A percentile compares a stretch with the other conserved stretches of the same genome.
Conservation (phyloP, 2,888 invertebrate genomes). For the Agrotis ipsilon region DNA sequence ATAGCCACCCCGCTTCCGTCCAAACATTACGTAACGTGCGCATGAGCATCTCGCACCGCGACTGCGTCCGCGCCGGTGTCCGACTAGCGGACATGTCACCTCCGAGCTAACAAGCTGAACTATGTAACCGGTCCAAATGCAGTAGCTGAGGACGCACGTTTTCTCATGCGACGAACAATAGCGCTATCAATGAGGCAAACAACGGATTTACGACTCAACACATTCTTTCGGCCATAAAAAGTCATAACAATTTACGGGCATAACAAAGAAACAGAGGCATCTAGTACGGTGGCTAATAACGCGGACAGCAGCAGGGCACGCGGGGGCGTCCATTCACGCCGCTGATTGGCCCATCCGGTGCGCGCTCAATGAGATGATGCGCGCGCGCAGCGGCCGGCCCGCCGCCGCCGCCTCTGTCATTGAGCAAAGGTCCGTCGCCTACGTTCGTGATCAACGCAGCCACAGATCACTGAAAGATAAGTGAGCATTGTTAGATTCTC, state of each 20-base stretch:
- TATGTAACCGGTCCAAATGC: conserved; percentile 73
- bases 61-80: conserved; percentile 34
- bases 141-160: conserved; percentile 68
- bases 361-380: conserved; percentile 91
- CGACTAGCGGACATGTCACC: conserved; percentile 72
- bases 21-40: conserved; percentile 55
- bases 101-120: conserved; percentile 75
- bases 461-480: conserved; percentile 76
- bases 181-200: conserved; percentile 81
- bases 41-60: conserved; percentile 43
- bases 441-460: conserved; percentile 83
- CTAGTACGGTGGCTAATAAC: conserved; percentile 87
- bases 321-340: conserved; percentile 91
- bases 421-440: conserved; percentile 90
- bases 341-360: conserved; percentile 91
- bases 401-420: conserved; percentile 84
- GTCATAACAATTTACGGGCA: conserved; percentile 87
- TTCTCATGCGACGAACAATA: conserved; percentile 80
- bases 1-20: conserved; percentile 57
- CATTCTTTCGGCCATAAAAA: conserved; percentile 85
- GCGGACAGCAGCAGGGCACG: conserved; percentile 80
- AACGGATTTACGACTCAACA: conserved; percentile 84
- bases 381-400: conserved; percentile 77
- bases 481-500: conserved; percentile 67
- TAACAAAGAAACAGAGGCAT: conserved; percentile 87